Conservation (phyloP, 2,113 vertebrate species). For the Onychostoma macrolepis region DNA sequence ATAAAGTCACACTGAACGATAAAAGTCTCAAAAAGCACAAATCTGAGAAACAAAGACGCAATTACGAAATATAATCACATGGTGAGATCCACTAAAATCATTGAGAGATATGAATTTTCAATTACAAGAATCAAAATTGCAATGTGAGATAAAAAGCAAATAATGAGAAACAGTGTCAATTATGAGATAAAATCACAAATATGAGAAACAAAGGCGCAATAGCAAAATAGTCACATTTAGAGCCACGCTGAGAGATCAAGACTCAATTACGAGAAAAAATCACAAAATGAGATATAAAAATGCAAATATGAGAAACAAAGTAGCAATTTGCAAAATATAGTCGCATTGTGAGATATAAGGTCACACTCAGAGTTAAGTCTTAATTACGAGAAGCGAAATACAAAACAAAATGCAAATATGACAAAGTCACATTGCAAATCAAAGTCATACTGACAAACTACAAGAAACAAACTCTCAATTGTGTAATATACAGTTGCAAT, state of each 20-base stretch:
- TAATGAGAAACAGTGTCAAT: background rate
- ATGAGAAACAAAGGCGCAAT: background rate
- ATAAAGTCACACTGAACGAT: too few relatives aligned
- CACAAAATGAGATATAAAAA: background rate
- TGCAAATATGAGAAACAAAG: background rate
- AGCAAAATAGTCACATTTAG: background rate
- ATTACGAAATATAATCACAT: background rate
- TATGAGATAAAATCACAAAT: background rate
- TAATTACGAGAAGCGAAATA: background rate
- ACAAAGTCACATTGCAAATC: background rate
- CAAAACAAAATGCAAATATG: background rate
- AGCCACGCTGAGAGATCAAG: background rate
- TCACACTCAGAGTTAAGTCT: background rate
- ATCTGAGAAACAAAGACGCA: background rate
- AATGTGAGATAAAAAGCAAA: too few relatives aligned
- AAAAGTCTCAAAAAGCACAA: background rate
- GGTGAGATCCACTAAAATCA: too few relatives aligned
- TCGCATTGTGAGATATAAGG: background rate
- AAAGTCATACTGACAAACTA: background rate
- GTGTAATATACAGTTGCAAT: background rate
- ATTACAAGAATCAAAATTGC: background rate
- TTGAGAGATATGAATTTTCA: background rate
- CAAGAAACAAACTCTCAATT: background rate
- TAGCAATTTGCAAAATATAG: background rate
- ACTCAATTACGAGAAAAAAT: background rate